A percentile compares a stretch with the other conserved stretches of the same genome.
phyloP scores from a whole-genome alignment of 2,797 vertebrate species.

The Amblyraja radiata region DNA sequence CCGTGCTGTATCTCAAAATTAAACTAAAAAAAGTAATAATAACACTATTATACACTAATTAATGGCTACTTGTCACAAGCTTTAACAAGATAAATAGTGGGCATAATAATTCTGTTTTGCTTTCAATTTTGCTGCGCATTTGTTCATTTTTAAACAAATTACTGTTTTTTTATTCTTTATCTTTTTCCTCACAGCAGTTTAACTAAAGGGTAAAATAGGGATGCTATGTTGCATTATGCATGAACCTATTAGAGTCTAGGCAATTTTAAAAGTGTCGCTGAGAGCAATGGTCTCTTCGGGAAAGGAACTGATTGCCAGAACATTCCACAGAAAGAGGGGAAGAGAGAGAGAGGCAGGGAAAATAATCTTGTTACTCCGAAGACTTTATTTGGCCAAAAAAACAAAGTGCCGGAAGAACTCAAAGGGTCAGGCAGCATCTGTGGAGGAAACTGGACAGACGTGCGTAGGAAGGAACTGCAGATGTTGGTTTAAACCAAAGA shows the following conservation, averaged over 20 bases:
- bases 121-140: neutral
- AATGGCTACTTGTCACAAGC: neutral
- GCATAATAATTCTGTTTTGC: neutral
- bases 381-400: slow-evolving; percentile 24
- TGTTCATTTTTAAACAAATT: neutral
- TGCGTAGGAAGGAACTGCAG: too few species aligned
- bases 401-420: neutral
- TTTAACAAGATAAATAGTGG: neutral
- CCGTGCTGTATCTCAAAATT: too few species aligned
- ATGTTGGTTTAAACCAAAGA: too few species aligned
- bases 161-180: neutral
- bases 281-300: neutral
- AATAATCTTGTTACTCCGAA: neutral
- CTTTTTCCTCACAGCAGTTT: neutral
- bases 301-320: slow-evolving; percentile 35
- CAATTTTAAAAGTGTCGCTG: neutral
- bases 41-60: neutral
- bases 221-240: neutral
- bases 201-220: neutral
- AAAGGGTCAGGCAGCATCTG: too few species aligned
- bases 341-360: neutral
- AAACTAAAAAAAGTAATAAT: neutral
- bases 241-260: neutral
- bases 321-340: slow-evolving; percentile 1
- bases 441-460: too few species aligned